phyloP scores from a whole-genome alignment of 2,888 invertebrate genomes.

The Drosophila ezoana region DNA sequence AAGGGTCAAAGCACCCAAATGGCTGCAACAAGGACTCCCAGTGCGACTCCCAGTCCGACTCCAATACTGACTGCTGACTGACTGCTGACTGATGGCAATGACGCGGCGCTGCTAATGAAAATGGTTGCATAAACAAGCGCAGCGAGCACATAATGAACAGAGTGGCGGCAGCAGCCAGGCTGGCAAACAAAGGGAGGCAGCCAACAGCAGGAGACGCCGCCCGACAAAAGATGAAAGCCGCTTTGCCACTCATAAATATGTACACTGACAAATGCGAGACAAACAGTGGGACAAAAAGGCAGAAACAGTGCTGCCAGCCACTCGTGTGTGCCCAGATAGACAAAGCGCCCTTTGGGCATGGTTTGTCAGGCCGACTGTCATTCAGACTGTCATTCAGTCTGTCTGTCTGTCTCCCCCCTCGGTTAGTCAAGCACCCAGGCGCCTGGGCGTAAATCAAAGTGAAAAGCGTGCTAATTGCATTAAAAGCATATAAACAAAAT shows the following conservation, averaged over 20 bases:
- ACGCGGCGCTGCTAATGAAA: constrained; percentile 72
- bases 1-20: constrained; percentile 65
- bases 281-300: constrained; percentile 23
- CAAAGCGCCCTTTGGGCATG: constrained; percentile 41
- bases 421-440: constrained; percentile 55
- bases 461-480: constrained; percentile 81
- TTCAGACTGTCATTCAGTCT: neutral
- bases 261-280: constrained; percentile 35
- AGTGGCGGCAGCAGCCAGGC: constrained; percentile 16
- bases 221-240: constrained; percentile 74
- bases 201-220: constrained; percentile 47
- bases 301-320: constrained; percentile 34
- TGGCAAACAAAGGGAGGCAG: constrained; percentile 22
- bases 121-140: constrained; percentile 73
- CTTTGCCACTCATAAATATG: constrained; percentile 71
- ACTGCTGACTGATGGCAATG: constrained; percentile 66
- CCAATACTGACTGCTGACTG: constrained; percentile 7
- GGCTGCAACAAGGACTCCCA: constrained; percentile 40
- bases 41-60: neutral
- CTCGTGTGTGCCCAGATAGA: constrained; percentile 52
- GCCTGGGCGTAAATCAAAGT: constrained; percentile 76
- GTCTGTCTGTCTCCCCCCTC: constrained; percentile 2
- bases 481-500: constrained; percentile 81
- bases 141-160: constrained; percentile 58
- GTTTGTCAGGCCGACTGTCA: constrained; percentile 20